Percentiles rank a stretch among this genome's conserved stretches.
Conservation (phyloP, 2,888 invertebrate species). For the Yponomeuta plumbellus region DNA sequence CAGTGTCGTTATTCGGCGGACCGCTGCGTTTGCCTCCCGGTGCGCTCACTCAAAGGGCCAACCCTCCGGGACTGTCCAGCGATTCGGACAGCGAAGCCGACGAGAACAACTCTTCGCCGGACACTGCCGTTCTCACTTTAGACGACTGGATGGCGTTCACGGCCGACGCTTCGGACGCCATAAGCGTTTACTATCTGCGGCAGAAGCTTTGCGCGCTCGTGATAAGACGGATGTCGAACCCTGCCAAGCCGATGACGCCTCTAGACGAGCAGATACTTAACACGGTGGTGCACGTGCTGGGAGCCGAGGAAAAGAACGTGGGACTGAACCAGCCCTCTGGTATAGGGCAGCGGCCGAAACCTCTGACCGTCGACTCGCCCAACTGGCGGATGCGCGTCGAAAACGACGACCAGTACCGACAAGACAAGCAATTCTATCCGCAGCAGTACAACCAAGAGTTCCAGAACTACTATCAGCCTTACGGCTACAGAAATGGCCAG, state of each 20-base stretch:
- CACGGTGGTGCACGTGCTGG: slow-evolving; percentile 80
- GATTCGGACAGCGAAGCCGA: slow-evolving; percentile 69
- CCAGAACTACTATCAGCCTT: slow-evolving; percentile 25
- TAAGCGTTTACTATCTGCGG: slow-evolving; percentile 80
- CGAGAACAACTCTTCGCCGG: slow-evolving; percentile 50
- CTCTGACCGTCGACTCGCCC: slow-evolving; percentile 77
- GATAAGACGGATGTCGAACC: slow-evolving; percentile 77
- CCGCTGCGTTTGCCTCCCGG: slow-evolving; percentile 77
- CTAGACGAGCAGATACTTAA: slow-evolving; percentile 82
- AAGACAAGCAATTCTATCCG: slow-evolving; percentile 43
- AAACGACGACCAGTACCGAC: slow-evolving; percentile 43
- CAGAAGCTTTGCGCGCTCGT: slow-evolving; percentile 85
- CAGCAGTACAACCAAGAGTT: slow-evolving; percentile 17
- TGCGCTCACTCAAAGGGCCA: slow-evolving; percentile 61
- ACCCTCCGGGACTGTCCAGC: slow-evolving; percentile 63
- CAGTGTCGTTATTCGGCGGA: slow-evolving; percentile 87
- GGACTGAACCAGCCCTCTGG: slow-evolving; percentile 83
- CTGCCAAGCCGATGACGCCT: slow-evolving; percentile 72
- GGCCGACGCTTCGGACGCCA: slow-evolving; percentile 80
- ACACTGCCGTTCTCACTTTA: slow-evolving; percentile 72
- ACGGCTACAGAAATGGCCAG: slow-evolving; percentile 41
- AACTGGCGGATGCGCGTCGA: slow-evolving; percentile 52
- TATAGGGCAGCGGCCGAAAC: slow-evolving; percentile 85
- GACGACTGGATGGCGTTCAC: slow-evolving; percentile 87
- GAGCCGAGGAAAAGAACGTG: slow-evolving; percentile 82